Base-by-base conservation (phyloP, 2,888 invertebrate species). In the Spicauda simplicius region DNA sequence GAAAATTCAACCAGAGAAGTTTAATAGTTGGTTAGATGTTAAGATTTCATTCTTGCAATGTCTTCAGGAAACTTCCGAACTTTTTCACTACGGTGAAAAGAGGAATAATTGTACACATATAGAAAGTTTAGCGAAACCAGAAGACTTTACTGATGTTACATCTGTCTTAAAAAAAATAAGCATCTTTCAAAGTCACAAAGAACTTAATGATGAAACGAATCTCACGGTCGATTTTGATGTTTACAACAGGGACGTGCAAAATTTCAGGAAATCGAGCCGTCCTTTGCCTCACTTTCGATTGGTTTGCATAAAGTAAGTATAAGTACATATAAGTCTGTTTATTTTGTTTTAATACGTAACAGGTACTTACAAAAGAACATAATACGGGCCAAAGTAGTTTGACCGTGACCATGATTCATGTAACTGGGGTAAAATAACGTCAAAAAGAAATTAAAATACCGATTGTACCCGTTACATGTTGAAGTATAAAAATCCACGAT, bases 221-320 rank as follows among this genome's bases (percentile, higher is more conserved):
- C 74, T 93, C 0, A 73, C 58, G 14, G 74, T 93, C 52, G 78
- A 87, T 76, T 94, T 88, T 69, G 93, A 94, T 77, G 90, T 93
- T 10, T 94, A 90, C 69, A 86, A 88, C 61, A 88, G 88, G 70
- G 83, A 91, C 77, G 84, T 90, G 20, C 85, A 85, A 67, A 85
- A 88, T 73, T 91, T 91, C 69, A 87, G 77, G 66, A 94, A 93
- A 73, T 80, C 82, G 0, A 79, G 83, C 68, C 84, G 80, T 50
- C 90, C 93, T 0, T 81, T 76, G 63, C 91, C 94, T 7, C 87
- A 91, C 73, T 93, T 91, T 64, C 84, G 91, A 71, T 73, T 94
- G 25, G 75, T 88, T 45, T 90, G 93, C 71, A 59, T 88, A 1
- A 79, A 86, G 94, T 94, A 80, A 90, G 91, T 90, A 48, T 45